A percentile compares a stretch with the other conserved stretches of the same genome.
Conservation (phyloP, 2,797 vertebrate species). For the Acomys russatus region DNA sequence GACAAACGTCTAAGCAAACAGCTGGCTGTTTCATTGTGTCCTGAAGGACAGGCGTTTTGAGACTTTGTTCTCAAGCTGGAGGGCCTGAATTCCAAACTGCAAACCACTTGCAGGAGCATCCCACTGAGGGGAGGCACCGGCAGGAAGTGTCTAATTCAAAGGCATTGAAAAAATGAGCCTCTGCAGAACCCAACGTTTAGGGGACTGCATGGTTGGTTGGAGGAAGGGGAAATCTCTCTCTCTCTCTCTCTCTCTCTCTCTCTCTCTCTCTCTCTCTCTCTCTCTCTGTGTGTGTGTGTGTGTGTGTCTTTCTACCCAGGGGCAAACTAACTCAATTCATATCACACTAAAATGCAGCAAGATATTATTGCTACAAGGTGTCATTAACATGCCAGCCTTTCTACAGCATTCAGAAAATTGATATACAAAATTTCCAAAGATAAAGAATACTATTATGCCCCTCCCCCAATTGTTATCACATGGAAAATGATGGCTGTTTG, state of each 20-base stretch:
- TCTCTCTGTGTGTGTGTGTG: not conserved
- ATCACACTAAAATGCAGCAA: not conserved
- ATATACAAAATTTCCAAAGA: slow-evolving; percentile 1
- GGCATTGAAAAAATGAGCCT: slow-evolving; percentile 56
- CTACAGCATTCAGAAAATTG: slow-evolving; percentile 24
- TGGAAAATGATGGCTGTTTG: slow-evolving; percentile 10
- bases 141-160: slow-evolving; percentile 64
- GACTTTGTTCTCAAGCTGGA: slow-evolving; percentile 77
- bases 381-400: slow-evolving; percentile 35
- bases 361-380: not conserved
- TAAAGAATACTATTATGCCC: not conserved
- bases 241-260: too few relatives aligned
- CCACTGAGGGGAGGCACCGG: slow-evolving; percentile 21
- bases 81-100: slow-evolving; percentile 77
- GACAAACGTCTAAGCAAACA: slow-evolving; percentile 84
- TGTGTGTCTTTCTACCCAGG: slow-evolving; percentile 30
- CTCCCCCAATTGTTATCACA: not conserved
- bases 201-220: not conserved
- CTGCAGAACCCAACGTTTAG: not conserved
- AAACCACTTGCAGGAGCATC: not conserved
- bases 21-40: slow-evolving; percentile 84
- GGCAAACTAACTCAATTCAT: slow-evolving; percentile 42
- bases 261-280: too few relatives aligned
- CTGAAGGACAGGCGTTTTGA: slow-evolving; percentile 77
- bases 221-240: not conserved